phyloP scores from a whole-genome alignment of 2,888 invertebrate genomes.

The Polydrusus tereticollis region DNA sequence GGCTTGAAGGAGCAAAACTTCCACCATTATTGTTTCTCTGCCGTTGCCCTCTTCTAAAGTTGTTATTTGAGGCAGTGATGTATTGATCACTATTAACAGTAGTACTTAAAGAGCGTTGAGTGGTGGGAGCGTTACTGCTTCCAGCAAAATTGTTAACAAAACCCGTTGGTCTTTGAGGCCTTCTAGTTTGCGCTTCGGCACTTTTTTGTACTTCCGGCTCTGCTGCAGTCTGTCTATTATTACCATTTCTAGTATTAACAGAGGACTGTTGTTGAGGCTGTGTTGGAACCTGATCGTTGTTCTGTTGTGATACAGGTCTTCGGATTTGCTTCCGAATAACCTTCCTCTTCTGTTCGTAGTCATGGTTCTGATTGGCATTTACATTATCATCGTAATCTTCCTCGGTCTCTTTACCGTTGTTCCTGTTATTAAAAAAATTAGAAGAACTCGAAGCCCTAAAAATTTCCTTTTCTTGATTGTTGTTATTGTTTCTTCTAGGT shows the following conservation, averaged over 20 bases:
- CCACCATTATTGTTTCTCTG: conserved; percentile 52
- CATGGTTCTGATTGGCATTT: conserved; percentile 66
- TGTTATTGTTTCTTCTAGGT: conserved; percentile 55
- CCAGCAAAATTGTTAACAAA: conserved; percentile 68
- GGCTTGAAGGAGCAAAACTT: conserved; percentile 52
- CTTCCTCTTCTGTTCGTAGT: conserved; percentile 65
- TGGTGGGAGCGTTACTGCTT: conserved; percentile 68
- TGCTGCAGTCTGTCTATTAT: conserved; percentile 49
- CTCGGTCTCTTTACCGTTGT: conserved; percentile 72
- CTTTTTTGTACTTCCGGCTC: conserved; percentile 15
- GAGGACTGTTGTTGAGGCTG: conserved; percentile 51
- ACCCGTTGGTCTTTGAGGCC: conserved; percentile 61
- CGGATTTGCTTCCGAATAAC: conserved; percentile 65
- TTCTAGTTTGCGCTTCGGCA: conserved; percentile 57
- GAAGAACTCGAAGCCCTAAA: conserved; percentile 81
- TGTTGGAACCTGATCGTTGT: conserved; percentile 56
- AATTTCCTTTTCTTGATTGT: conserved; percentile 69
- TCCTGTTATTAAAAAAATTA: conserved; percentile 79
- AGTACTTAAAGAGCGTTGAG: conserved; percentile 65
- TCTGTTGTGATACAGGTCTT: conserved; percentile 61
- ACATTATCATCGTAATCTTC: conserved; percentile 70
- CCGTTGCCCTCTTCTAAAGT: conserved; percentile 53
- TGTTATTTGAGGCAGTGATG: conserved; percentile 17
- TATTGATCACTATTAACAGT: conserved; percentile 54
- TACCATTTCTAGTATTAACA: conserved; percentile 46